These are phyloP conservation scores for Antheraea assamensis DNA, from an alignment of 2,888 invertebrate species.

Conservation along the genomic window DNA sequence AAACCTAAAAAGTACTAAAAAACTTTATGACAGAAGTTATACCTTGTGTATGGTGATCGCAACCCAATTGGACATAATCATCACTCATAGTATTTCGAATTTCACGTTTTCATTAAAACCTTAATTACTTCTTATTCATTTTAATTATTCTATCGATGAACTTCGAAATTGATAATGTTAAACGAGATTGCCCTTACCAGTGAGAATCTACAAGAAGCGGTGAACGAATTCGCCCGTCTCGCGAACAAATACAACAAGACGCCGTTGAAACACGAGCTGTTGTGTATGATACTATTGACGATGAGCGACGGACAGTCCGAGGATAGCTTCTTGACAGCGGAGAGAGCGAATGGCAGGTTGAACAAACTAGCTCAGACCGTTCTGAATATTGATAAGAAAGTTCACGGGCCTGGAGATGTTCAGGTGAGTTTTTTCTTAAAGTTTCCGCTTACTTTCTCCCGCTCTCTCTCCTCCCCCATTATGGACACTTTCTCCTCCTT, in stretches of 20 bases:
- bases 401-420: constrained; percentile 67
- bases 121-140: too few species aligned
- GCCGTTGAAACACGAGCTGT: constrained; percentile 85
- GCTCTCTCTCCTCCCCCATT: too few species aligned
- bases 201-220: constrained; percentile 74
- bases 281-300: constrained; percentile 60
- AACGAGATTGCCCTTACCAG: constrained; percentile 41
- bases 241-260: constrained; percentile 81
- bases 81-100: too few species aligned
- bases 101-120: too few species aligned
- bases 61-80: too few species aligned
- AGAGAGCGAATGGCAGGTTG: constrained; percentile 49
- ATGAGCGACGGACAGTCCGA: constrained; percentile 64
- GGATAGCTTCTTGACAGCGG: constrained; percentile 56
- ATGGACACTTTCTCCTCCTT: too few species aligned
- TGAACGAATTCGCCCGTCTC: constrained; percentile 77
- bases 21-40: too few species aligned
- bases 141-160: too few species aligned
- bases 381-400: constrained; percentile 54
- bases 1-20: too few species aligned
- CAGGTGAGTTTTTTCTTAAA: constrained; percentile 54
- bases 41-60: too few species aligned
- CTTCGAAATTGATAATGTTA: neutral
- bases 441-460: too few species aligned
- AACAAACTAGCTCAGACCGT: constrained; percentile 59